Base-by-base conservation (phyloP, 2,797 vertebrate species). In the Gouania willdenowi region DNA sequence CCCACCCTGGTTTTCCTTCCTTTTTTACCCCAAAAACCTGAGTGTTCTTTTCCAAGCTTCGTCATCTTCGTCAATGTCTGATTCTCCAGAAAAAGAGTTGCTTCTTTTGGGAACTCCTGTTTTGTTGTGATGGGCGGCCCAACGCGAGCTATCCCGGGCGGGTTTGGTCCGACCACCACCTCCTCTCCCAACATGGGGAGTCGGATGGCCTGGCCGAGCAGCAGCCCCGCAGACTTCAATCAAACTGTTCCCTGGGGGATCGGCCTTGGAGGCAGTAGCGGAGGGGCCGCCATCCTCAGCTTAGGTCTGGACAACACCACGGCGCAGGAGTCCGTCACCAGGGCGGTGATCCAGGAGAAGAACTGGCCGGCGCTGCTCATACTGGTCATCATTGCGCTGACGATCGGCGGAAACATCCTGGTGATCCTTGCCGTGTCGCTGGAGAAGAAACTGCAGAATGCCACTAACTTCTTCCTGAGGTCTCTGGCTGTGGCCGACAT, bases 381-480 rank as follows among this genome's bases (percentile, higher is more conserved):
- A 41, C 76, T 97, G 6, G 58, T 93, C 33, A 89, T 98, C 75
- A 94, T 98, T 45, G 88, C 94, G n/a, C 73, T 98, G 73, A 98
- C 95, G 3, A 83, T 98, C 6, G 91, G 91, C 0, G 95, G 95
- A 2, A 98, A 98, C 71, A 95, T 98, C 61, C 53, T 98, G 36
- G 94, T 98, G 38, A 98, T 98, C 68, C 87, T 98, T 83, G 95
- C 95, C 0, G 94, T 98, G 44, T 94, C 92, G 12, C 64, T 98
- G 77, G 95, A 98, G 85, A 96, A 94, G 83, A 97, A 97, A 76
- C 91, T 98, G 42, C 94, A 98, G 58, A 98, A 94, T 22, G 94
- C 95, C 29, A 98, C 95, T 39, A 98, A 98, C 82, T 98, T 94
- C 73, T 98, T 98, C 71, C 83, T 98, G 77, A 90, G 95, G 85